Evolutionary conservation across 2,113 vertebrate species (phyloP).

Genomic region (Phylloscopus whistleri): DNA sequence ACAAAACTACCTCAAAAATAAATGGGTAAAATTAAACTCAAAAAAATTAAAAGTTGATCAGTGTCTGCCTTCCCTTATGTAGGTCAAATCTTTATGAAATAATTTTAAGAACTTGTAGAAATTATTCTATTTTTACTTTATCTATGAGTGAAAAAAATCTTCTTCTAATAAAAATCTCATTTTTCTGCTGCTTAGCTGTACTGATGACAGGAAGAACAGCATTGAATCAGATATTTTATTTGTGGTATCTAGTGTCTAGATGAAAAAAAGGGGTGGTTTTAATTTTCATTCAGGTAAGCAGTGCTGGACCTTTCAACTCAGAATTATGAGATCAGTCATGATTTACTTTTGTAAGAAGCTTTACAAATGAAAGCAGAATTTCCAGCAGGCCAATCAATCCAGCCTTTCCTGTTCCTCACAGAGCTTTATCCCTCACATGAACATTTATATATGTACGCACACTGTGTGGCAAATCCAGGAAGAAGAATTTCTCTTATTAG

Average conservation of each 20-base stretch:
- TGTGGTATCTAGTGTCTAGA: background rate
- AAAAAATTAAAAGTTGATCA: background rate
- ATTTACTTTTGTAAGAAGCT: background rate
- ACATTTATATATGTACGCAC: background rate
- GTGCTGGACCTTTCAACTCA: background rate
- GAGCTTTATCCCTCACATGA: background rate
- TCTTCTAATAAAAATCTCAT: background rate
- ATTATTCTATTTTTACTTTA: background rate
- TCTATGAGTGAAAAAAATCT: background rate
- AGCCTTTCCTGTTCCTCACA: background rate
- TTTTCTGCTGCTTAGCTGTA: background rate
- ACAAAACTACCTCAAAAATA: background rate
- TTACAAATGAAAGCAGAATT: background rate
- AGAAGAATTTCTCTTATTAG: background rate
- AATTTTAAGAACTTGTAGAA: background rate
- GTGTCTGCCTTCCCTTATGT: background rate
- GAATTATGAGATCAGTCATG: background rate
- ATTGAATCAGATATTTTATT: background rate
- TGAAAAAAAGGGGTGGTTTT: background rate
- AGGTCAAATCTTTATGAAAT: background rate
- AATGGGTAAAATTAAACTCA: background rate
- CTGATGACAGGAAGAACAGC: background rate
- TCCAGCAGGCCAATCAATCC: background rate
- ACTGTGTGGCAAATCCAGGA: background rate
- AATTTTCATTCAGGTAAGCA: background rate